These are phyloP conservation scores for Dynastes grantii DNA, from an alignment of 2,888 invertebrate species.

Conservation along the genomic window DNA sequence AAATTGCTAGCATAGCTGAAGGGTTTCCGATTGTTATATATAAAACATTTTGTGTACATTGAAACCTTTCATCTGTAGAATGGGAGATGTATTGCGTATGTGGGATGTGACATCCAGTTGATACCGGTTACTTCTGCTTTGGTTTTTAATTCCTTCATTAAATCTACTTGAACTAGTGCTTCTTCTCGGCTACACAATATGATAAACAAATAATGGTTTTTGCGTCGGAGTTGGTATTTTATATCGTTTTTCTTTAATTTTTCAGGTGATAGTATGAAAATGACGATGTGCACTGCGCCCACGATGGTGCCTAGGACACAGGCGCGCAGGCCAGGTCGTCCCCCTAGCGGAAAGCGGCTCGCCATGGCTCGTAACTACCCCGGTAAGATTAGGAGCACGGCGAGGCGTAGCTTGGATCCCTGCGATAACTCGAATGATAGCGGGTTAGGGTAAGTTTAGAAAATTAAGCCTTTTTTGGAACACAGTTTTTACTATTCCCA, in stretches of 20 bases:
- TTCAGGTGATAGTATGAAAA: slow-evolving; percentile 72
- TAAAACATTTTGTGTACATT: not conserved
- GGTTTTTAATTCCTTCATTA: too few relatives aligned
- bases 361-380: slow-evolving; percentile 65
- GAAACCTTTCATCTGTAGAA: not conserved
- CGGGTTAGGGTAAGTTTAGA: slow-evolving; percentile 77
- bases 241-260: slow-evolving; percentile 45
- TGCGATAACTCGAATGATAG: slow-evolving; percentile 94
- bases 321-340: slow-evolving; percentile 78
- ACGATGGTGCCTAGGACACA: slow-evolving; percentile 79
- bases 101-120: not conserved
- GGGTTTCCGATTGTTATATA: slow-evolving; percentile 1
- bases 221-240: not conserved
- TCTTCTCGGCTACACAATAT: too few relatives aligned
- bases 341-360: slow-evolving; percentile 70
- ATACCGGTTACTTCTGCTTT: too few relatives aligned
- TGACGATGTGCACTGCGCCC: slow-evolving; percentile 82
- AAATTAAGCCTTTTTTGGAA: too few relatives aligned
- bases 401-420: slow-evolving; percentile 72
- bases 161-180: too few relatives aligned
- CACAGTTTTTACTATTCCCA: too few relatives aligned
- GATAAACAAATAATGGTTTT: too few relatives aligned
- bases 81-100: not conserved
- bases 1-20: not conserved
- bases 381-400: slow-evolving; percentile 67